Conservation (phyloP, 2,888 invertebrate genomes). For the Lasioglossum zephyrum region DNA sequence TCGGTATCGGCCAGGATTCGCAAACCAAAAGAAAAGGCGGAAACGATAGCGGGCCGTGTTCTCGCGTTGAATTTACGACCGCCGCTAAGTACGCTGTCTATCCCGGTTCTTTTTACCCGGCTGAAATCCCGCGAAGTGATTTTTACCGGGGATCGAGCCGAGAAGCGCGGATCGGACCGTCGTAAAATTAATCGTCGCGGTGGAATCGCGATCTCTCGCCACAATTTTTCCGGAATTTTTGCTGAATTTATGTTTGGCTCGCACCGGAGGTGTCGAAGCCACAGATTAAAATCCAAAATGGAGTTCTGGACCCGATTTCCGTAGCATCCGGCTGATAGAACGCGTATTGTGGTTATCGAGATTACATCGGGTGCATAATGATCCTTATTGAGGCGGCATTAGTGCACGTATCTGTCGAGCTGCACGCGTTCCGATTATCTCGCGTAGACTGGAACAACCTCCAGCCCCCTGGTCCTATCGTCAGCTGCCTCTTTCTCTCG, state of each 20-base stretch:
- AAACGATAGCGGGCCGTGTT: constrained; percentile 34
- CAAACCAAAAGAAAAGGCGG: constrained; percentile 36
- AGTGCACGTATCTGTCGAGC: constrained; percentile 64
- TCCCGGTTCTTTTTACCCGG: constrained; percentile 26
- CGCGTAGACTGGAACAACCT: constrained; percentile 47
- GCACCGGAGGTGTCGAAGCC: background rate
- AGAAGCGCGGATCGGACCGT: constrained; percentile 15
- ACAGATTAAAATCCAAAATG: constrained; percentile 9
- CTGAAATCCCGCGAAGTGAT: constrained; percentile 41
- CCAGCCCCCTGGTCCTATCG: constrained; percentile 1
- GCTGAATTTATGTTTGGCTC: background rate
- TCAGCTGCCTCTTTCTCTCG: constrained; percentile 16
- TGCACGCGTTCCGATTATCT: constrained; percentile 68
- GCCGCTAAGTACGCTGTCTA: constrained; percentile 20
- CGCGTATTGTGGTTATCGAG: constrained; percentile 25
- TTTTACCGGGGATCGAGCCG: constrained; percentile 28
- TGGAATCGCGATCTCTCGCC: constrained; percentile 5
- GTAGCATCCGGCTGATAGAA: background rate
- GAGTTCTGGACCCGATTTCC: background rate
- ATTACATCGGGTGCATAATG: constrained; percentile 55
- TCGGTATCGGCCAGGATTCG: constrained; percentile 46
- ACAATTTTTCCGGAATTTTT: background rate
- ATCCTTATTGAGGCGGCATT: constrained; percentile 67
- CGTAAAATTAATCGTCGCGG: constrained; percentile 39
- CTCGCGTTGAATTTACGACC: constrained; percentile 55